Percentiles rank a stretch among this genome's conserved stretches.
Evolutionary conservation across 2,797 vertebrate genomes (phyloP).

Genomic region (Paramormyrops hopkinsi): DNA sequence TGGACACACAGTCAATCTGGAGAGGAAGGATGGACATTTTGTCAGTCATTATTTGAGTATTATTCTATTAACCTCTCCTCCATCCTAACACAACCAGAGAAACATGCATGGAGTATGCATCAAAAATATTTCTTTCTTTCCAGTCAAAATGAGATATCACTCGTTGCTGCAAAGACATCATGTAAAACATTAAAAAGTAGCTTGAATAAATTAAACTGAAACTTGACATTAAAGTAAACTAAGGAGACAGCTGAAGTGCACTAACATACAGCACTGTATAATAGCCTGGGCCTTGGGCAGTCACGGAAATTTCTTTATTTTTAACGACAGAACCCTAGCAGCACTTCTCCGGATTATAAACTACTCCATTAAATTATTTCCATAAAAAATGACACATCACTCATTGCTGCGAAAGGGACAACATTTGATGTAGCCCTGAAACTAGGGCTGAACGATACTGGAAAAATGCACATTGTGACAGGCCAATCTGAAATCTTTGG

Average conservation of each 20-base stretch:
- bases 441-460: neutral
- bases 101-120: neutral
- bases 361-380: neutral
- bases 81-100: neutral
- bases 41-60: neutral
- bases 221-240: neutral
- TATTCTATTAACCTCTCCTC: neutral
- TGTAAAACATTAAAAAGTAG: neutral
- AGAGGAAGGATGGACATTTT: neutral
- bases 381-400: neutral
- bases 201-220: neutral
- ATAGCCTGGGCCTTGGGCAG: neutral
- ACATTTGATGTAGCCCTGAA: neutral
- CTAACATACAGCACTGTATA: neutral
- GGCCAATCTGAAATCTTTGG: neutral
- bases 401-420: neutral
- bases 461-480: neutral
- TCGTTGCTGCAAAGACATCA: neutral
- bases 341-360: neutral
- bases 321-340: neutral
- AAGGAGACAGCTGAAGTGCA: neutral
- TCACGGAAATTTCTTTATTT: neutral
- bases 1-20: neutral
- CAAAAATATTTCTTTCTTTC: neutral
- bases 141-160: neutral